Conservation (phyloP, 2,113 vertebrate species). For the Castor canadensis region DNA sequence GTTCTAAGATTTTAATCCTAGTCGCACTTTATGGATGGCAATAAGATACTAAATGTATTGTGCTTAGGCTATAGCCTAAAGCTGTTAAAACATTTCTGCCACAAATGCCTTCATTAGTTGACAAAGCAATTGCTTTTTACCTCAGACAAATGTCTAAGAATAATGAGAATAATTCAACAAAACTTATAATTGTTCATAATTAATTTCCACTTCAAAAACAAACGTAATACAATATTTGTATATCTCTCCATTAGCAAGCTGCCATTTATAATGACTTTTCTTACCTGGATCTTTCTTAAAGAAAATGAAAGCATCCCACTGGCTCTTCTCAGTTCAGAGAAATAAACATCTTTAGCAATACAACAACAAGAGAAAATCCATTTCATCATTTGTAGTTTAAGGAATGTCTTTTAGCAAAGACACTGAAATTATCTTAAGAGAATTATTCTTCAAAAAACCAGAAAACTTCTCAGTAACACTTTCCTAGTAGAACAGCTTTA, state of each 20-base stretch:
- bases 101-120: not conserved
- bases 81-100: not conserved
- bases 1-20: constrained; percentile 47
- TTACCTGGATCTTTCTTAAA: not conserved
- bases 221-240: not conserved
- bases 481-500: not conserved
- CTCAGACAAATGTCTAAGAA: not conserved
- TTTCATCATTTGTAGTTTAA: not conserved
- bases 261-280: not conserved
- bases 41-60: constrained; percentile 26
- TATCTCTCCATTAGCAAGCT: not conserved
- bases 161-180: not conserved
- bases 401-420: not conserved
- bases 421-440: not conserved
- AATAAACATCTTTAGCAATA: not conserved
- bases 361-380: not conserved
- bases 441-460: not conserved
- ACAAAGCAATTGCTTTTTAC: not conserved
- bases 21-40: too few species aligned
- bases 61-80: constrained; percentile 35
- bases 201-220: not conserved
- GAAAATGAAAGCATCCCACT: not conserved
- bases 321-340: not conserved
- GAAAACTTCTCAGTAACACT: not conserved
- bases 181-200: not conserved